Conservation (phyloP, 2,797 vertebrate genomes). For the Tolypeutes matacus region DNA sequence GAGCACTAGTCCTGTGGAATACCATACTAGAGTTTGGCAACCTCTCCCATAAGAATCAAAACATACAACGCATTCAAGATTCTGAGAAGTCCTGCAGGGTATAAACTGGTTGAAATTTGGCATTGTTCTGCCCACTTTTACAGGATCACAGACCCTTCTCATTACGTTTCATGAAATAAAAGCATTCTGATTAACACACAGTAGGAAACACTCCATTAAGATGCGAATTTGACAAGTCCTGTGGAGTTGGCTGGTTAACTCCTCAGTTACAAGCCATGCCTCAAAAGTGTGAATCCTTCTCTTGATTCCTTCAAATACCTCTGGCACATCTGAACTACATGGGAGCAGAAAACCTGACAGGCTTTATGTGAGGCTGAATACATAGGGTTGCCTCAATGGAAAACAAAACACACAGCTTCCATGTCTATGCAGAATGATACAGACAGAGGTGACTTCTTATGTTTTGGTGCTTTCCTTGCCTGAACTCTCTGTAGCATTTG, state of each 20-base stretch:
- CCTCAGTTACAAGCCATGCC: neutral
- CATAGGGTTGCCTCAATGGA: neutral
- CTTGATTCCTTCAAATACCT: neutral
- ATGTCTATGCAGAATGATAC: neutral
- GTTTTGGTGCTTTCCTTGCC: neutral
- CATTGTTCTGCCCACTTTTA: neutral
- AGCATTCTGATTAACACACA: neutral
- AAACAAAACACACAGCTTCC: neutral
- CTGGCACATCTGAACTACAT: neutral
- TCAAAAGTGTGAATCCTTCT: neutral
- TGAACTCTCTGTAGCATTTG: neutral
- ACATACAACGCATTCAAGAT: neutral
- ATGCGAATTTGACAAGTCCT: neutral
- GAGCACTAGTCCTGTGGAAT: neutral
- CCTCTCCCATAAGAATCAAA: neutral
- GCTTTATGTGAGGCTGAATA: neutral
- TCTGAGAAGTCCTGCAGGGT: slow-evolving; percentile 3
- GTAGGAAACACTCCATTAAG: neutral
- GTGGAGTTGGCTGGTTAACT: neutral
- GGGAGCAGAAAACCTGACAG: neutral
- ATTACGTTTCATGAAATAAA: neutral
- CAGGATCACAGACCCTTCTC: neutral
- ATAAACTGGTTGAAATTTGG: neutral
- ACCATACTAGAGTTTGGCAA: neutral
- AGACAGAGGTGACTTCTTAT: neutral